Base-by-base conservation (phyloP, 2,113 vertebrate species). In the Alectura lathami region DNA sequence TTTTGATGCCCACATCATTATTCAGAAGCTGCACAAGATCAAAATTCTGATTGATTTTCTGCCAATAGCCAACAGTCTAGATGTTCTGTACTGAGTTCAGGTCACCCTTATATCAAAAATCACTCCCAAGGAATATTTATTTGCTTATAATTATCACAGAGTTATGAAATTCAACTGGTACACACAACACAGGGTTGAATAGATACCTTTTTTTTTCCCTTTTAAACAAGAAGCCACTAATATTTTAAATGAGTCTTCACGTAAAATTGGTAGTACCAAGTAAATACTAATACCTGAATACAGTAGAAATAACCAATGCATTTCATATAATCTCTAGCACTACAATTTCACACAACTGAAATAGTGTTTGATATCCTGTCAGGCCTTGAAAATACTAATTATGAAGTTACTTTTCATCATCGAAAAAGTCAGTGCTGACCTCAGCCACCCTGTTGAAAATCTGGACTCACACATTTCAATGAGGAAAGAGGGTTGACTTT, bases 31-130 rank as follows among this genome's bases (percentile, higher is more conserved):
- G 29, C 56, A 91, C 51, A 96, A 95, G 97, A 96, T 94, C 96
- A 72, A 94, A 97, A 88, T 45, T 96, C 68, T 86, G 94, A 96
- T 7, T 86, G 89, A 96, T 95, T 97, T 97, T 97, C 82, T 93
- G 76, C 95, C 90, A 91, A 96, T 72, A 96, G 23, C 94, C 75
- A 82, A 68, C 64, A 94, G 72, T 67, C 79, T 95, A 95, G 89
- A 89, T 93, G 77, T 95, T 97, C 76, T 83, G 83, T 24, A 88
- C 50, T 66, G 51, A 96, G 66, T 36, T 89, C 80, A 84, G 88
- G 87, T 92, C 86, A 94, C 47, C 77, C 56, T 93, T 93, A 89
- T 95, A 64, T 87, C 45, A 97, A 91, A 97, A 95, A 94, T 85
- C 82, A 95, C 76, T 91, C 76, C 80, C 67, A 97, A 95, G 73